Evolutionary conservation across 2,113 vertebrate genomes (phyloP), one percentile per base, ranked within the genome.

Genomic region (Trogon surrucura): DNA sequence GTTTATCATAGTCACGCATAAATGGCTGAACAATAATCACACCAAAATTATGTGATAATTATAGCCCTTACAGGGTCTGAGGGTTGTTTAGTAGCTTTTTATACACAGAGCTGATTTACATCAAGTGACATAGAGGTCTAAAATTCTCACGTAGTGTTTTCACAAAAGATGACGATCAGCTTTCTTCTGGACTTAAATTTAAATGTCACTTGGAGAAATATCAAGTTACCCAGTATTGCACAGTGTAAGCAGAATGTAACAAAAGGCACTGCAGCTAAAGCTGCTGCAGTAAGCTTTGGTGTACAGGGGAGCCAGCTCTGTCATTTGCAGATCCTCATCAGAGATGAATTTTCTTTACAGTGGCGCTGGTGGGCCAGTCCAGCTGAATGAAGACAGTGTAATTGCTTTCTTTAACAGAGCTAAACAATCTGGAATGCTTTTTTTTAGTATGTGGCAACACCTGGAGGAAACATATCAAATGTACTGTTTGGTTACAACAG

Each of bases 351-450:
- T 96, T 48, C 93, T 89, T 86, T 90, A 80, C 44, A 67, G 78
- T 87, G 74, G 75, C 38, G 58, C 87, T 83, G 87, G 72, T 65
- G 75, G 94, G 78, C 54, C 72, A 74, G 67, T 48, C 71, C 77
- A 88, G 57, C 78, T 88, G 89, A 89, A 93, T 77, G 79, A 85
- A 86, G 72, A 66, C 60, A 53, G 73, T 75, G 80, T 71, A 92
- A 94, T 88, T 88, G 60, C 91, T 97, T 95, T 93, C 85, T 95
- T 95, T 97, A 97, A 97, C 85, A 95, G 91, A 78, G 25, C 74
- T 44, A 88, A 97, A 94, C 90, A 95, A 95, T 90, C 75, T 21
- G 32, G 88, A 80, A 85, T 91, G 72, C 41, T 41, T 41, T 95
- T 91, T 96, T 92, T 86, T 50, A 56, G 36, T 85, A 56, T 82